Evolutionary conservation across 1,140 invertebrate species (phyloP), one percentile per base, ranked within the genome.

Genomic region (Drosophila novamexicana): DNA sequence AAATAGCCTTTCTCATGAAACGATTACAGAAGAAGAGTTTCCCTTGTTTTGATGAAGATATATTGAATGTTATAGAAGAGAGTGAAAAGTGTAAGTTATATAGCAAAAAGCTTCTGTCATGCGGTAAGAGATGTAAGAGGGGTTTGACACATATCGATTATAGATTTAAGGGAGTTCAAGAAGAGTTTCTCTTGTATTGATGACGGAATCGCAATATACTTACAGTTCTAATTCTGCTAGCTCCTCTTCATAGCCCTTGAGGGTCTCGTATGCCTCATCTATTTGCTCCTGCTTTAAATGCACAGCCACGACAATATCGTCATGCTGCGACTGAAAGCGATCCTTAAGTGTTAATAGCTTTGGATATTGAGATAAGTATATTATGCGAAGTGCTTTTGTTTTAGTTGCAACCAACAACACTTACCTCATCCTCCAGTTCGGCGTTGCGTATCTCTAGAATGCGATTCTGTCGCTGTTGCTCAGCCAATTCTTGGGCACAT

Each of bases 401-500:
- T 5, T 29, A 29, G 22, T 29, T 29, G 4, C 10, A 47, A 9
- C 9, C 8, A 9, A 0, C 1, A 1, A 0, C 3, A 1, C 12
- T 49, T 2, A 77, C 49, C 16, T 77, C 44, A 22, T 77, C 57
- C 36, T 63, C 65, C 18, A 80, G 58, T 2, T 77, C 59, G 16
- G 29, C 18, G 39, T 77, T 80, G 1, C 34, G 10, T 10, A 47
- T 9, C 14, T 80, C 75, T 6, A 79, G 44, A 1, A 44, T 3
- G 0, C 50, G 12, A 42, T 44, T 47, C 0, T 39, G 40, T 7
- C 65, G 61, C 42, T 80, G 75, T n/a, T 77, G 39, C 2, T 66
- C 16, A 10, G 75, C 75, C 44, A 70, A 49, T 14, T 53, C 36
- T 0, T 32, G 34, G 6, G 64, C 53, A 8, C 47, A 49, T 14